phyloP scores from a whole-genome alignment of 2,113 vertebrate genomes.

The Hassar affinis region DNA sequence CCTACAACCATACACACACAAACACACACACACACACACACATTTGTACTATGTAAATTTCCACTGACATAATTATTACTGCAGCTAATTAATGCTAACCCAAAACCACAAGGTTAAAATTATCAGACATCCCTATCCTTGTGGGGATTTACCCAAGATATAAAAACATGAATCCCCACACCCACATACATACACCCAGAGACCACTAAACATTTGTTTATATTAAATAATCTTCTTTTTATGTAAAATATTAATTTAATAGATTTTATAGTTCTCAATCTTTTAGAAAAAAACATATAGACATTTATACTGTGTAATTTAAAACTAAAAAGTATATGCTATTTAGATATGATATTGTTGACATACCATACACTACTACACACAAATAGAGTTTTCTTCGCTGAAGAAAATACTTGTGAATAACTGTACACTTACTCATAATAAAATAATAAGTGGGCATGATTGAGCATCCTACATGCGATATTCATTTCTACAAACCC shows the following conservation, averaged over 20 bases:
- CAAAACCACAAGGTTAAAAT: too few relatives aligned
- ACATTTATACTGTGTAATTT: background rate
- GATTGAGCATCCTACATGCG: background rate
- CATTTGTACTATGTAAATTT: background rate
- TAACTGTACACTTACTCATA: background rate
- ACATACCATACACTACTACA: background rate
- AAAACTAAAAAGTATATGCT: background rate
- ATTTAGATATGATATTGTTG: background rate
- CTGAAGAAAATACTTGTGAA: background rate
- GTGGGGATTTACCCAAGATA: too few relatives aligned
- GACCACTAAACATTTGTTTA: conserved; percentile 33
- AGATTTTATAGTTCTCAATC: background rate
- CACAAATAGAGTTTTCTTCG: background rate
- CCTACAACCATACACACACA: conserved; percentile 1
- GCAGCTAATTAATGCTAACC: too few relatives aligned
- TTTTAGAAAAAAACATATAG: background rate
- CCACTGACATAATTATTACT: too few relatives aligned
- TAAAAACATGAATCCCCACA: too few relatives aligned
- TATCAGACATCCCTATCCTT: too few relatives aligned
- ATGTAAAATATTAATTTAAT: background rate
- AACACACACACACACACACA: conserved; percentile 34
- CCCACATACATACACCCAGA: conserved; percentile 21
- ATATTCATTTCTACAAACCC: background rate
- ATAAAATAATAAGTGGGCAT: background rate
- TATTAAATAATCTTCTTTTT: background rate